Base-by-base conservation (phyloP, 2,888 invertebrate genomes). In the Mimachlamys varia region DNA sequence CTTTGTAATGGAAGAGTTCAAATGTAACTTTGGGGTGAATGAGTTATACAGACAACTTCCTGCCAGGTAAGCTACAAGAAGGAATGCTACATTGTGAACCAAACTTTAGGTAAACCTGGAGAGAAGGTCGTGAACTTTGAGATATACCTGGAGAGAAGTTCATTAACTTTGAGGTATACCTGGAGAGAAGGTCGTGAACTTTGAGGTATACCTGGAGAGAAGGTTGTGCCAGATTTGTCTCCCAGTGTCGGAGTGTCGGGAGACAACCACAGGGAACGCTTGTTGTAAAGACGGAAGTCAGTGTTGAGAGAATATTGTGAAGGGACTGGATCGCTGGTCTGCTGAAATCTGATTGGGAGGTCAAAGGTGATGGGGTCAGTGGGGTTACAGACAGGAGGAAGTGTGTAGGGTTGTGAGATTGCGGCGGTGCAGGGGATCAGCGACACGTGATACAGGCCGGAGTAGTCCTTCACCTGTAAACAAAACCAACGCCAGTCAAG, bases 261-360 rank as follows among this genome's bases (percentile, higher is more conserved):
- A 12, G 96, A 94, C 90, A 96, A 91, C 96, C 96, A 97, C 5
- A 95, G 90, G 5, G 95, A 95, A 90, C 95, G 93, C 90, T 96
- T 95, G 88, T 95, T 91, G 92, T 95, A 93, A 91, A 97, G 94
- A 87, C 95, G 94, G 90, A 97, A 95, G 53, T 96, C 94, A 0
- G 96, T 96, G 91, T 96, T 95, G 88, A 96, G 95, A 91, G 95
- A 96, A 93, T 96, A 96, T 92, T 95, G 93, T 7, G 95, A 94
- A 3, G 96, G 95, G 19, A 97, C 96, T 0, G 96, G 96, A 91
- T 96, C 96, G 92, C 96, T 96, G 90, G 97, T 96, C 93, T 96
- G 97, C 93, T 97, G 96, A 92, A 97, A 96, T 90, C 96, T 94
- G 91, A 96, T 95, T 88, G 96, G 95, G 55, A 97, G 95, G 90